These are phyloP conservation scores for Neostethus bicornis DNA, from an alignment of 2,797 vertebrate genomes.

Conservation along the genomic window DNA sequence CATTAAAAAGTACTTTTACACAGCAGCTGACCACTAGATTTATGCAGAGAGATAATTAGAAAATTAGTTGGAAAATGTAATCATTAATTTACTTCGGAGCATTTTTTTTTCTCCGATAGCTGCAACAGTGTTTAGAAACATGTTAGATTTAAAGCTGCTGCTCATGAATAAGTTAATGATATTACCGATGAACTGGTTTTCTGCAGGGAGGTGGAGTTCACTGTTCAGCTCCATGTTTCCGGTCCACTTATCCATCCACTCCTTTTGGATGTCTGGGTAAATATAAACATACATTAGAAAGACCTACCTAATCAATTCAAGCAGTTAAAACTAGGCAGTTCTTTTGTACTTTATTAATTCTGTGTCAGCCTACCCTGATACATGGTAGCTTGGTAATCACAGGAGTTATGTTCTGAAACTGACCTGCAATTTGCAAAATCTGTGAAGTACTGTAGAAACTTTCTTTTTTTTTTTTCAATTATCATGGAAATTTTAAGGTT, in stretches of 20 bases:
- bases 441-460: too few relatives aligned
- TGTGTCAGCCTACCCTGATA: slow-evolving; percentile 19
- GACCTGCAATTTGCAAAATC: too few relatives aligned
- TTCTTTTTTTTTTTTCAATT: too few relatives aligned
- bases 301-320: neutral
- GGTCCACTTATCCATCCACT: slow-evolving; percentile 88
- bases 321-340: neutral
- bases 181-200: slow-evolving; percentile 94
- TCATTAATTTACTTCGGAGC: neutral
- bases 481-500: too few relatives aligned
- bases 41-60: slow-evolving; percentile 13
- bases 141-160: neutral
- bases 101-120: slow-evolving; percentile 8
- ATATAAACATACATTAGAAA: slow-evolving; percentile 16
- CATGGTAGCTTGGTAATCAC: slow-evolving; percentile 44
- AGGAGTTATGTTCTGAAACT: too few relatives aligned
- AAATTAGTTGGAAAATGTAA: slow-evolving; percentile 15
- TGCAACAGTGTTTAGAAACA: slow-evolving; percentile 2
- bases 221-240: slow-evolving; percentile 83
- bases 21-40: slow-evolving; percentile 3
- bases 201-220: slow-evolving; percentile 89
- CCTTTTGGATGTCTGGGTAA: slow-evolving; percentile 83
- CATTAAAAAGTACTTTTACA: slow-evolving; percentile 1
- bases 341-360: slow-evolving; percentile 10
- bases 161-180: slow-evolving; percentile 22